These are phyloP conservation scores for Mesitornis unicolor DNA, from an alignment of 2,113 vertebrate species.

Conservation along the genomic window DNA sequence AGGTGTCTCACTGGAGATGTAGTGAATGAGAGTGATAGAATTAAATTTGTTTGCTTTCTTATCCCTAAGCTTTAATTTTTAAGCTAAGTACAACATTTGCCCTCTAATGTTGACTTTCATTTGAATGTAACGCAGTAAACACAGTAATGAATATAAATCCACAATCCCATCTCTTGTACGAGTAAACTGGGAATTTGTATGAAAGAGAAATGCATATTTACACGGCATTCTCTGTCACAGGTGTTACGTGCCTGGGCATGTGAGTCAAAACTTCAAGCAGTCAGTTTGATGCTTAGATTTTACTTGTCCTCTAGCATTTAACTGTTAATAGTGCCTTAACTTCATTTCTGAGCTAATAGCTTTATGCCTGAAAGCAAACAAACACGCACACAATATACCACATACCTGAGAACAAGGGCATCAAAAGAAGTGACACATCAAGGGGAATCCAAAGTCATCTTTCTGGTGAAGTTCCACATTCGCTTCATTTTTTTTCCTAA, in stretches of 20 bases:
- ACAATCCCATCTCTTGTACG: neutral
- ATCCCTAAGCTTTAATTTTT: neutral
- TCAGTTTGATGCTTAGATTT: neutral
- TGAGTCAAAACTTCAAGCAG: neutral
- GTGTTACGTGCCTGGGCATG: neutral
- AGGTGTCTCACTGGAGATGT: neutral
- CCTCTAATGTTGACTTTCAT: neutral
- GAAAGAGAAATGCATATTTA: neutral
- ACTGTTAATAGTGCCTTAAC: neutral
- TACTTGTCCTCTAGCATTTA: neutral
- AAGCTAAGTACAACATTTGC: neutral
- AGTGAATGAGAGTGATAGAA: neutral
- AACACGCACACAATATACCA: neutral
- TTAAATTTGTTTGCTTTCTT: neutral
- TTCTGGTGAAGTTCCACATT: neutral
- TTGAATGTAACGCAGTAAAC: neutral
- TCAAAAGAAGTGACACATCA: neutral
- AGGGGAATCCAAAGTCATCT: neutral
- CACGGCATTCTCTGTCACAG: neutral
- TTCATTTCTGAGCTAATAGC: neutral
- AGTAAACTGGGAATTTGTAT: neutral
- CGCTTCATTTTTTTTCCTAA: neutral
- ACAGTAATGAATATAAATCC: neutral
- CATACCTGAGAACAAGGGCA: neutral
- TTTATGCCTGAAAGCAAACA: neutral